phyloP scores from a whole-genome alignment of 2,113 vertebrate species.

The Tauraco erythrolophus region DNA sequence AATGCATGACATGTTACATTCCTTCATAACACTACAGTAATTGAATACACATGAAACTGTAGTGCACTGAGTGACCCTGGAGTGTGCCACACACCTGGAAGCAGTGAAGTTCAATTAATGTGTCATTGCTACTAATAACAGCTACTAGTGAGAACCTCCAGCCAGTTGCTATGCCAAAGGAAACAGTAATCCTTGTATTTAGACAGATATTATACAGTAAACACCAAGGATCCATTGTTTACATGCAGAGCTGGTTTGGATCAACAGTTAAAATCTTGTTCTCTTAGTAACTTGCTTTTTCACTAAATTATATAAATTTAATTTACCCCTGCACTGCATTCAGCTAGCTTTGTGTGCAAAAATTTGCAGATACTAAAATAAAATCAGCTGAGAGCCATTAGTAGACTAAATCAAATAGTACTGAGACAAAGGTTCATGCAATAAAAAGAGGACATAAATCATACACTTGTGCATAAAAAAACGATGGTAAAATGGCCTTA shows the following conservation, averaged over 20 bases:
- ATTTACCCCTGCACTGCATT: not conserved
- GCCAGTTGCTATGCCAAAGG: slow-evolving; percentile 37
- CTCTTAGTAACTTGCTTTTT: not conserved
- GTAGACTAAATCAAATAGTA: slow-evolving; percentile 12
- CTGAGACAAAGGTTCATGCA: slow-evolving; percentile 27
- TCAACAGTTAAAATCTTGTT: slow-evolving; percentile 16
- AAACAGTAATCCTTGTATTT: slow-evolving; percentile 49
- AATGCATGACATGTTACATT: slow-evolving; percentile 58
- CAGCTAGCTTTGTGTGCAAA: not conserved
- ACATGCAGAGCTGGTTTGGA: not conserved
- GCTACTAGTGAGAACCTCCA: slow-evolving; percentile 77
- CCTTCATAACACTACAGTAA: slow-evolving; percentile 67
- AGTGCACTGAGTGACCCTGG: slow-evolving; percentile 71
- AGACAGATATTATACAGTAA: slow-evolving; percentile 34
- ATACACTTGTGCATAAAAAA: not conserved
- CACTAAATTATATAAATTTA: not conserved
- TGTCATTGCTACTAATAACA: slow-evolving; percentile 77
- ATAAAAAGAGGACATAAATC: slow-evolving; percentile 47
- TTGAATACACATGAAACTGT: slow-evolving; percentile 74
- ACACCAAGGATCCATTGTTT: slow-evolving; percentile 47
- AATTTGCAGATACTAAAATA: slow-evolving; percentile 58
- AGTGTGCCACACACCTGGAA: slow-evolving; percentile 85
- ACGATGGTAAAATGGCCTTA: not conserved
- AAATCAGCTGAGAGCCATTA: slow-evolving; percentile 38
- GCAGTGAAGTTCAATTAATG: slow-evolving; percentile 81